These are phyloP conservation scores for Aldabrachelys gigantea DNA, from an alignment of 2,113 vertebrate species.

Conservation along the genomic window DNA sequence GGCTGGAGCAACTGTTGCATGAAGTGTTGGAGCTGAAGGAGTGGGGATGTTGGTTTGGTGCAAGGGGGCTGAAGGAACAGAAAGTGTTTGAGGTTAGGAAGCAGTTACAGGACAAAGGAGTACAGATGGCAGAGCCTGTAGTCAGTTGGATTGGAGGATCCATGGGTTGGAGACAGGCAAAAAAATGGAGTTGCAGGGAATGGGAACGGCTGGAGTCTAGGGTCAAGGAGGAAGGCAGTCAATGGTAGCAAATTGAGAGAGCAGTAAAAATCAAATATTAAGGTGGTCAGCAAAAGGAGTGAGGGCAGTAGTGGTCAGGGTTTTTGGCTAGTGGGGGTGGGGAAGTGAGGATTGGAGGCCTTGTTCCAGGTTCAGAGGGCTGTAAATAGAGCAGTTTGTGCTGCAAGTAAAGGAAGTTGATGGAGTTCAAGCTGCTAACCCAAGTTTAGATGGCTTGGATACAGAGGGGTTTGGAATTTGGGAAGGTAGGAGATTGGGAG, in stretches of 20 bases:
- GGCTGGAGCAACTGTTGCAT: rapidly evolving
- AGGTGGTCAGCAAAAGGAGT: neutral
- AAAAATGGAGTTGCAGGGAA: neutral
- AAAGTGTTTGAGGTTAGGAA: neutral
- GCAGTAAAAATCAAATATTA: neutral
- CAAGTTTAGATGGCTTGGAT: neutral
- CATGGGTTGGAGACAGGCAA: neutral
- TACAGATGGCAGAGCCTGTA: neutral
- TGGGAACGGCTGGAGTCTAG: neutral
- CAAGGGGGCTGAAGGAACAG: neutral
- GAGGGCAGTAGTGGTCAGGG: neutral
- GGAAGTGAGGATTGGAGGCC: neutral
- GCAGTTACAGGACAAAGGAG: no score
- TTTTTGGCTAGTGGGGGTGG: neutral
- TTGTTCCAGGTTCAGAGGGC: neutral
- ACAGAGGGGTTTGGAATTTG: neutral
- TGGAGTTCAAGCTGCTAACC: neutral
- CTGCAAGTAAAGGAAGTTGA: neutral
- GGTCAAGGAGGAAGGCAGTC: neutral
- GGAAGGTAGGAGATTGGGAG: neutral
- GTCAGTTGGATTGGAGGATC: neutral
- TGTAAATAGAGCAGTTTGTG: neutral
- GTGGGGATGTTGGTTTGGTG: neutral
- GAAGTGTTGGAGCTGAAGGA: neutral
- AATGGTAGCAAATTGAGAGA: neutral